Evolutionary conservation across 1,140 invertebrate species (phyloP).

Genomic region (Uloborus diversus): DNA sequence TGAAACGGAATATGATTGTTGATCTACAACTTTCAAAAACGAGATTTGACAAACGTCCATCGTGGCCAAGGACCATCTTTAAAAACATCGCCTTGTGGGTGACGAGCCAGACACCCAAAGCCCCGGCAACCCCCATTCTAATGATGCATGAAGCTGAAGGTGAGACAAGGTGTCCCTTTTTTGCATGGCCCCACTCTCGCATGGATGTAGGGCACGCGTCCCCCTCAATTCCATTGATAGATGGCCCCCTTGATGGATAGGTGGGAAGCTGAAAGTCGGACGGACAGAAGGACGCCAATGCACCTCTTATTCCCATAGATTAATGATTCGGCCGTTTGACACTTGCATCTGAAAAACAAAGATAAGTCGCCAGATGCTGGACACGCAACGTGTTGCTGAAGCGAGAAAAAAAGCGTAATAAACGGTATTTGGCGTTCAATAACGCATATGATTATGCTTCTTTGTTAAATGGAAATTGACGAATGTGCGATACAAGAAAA

Average conservation of each 20-base stretch:
- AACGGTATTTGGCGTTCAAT: too few relatives aligned
- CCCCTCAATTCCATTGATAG: slow-evolving; percentile 31
- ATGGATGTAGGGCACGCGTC: slow-evolving; percentile 13
- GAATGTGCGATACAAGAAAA: too few relatives aligned
- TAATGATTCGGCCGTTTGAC: slow-evolving; percentile 41
- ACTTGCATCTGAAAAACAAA: slow-evolving; percentile 34
- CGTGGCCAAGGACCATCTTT: too few relatives aligned
- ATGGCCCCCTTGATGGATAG: slow-evolving; percentile 45
- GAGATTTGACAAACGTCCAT: too few relatives aligned
- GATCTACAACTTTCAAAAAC: too few relatives aligned
- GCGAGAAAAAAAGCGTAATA: background rate
- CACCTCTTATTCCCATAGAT: slow-evolving; percentile 6
- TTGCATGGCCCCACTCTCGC: background rate
- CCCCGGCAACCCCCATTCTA: slow-evolving; percentile 1
- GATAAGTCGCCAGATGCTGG: slow-evolving; percentile 16
- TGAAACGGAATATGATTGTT: too few relatives aligned
- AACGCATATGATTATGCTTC: too few relatives aligned
- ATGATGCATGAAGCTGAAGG: slow-evolving; percentile 46
- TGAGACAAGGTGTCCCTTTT: slow-evolving; percentile 39
- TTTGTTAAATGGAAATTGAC: too few relatives aligned
- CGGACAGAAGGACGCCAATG: background rate
- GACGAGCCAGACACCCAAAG: slow-evolving; percentile 5
- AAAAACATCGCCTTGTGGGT: slow-evolving; percentile 14
- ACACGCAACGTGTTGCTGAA: background rate
- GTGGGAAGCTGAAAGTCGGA: background rate